phyloP scores from a whole-genome alignment of 92 coral and sea anemone species.

The Epizoanthus rinbou region DNA sequence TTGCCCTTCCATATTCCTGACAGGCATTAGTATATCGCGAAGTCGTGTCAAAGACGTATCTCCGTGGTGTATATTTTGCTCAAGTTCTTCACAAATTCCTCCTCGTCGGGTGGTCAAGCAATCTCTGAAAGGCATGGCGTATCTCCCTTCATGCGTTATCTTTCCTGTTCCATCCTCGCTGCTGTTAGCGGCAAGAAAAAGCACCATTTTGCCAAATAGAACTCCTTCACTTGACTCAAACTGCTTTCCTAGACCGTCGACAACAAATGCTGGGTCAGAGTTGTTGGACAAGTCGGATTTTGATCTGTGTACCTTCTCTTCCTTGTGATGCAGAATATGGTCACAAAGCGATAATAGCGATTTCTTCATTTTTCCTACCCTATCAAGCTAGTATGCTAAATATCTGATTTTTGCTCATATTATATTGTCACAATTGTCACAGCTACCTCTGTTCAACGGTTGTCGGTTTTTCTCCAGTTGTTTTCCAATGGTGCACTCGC shows the following conservation, averaged over 20 bases:
- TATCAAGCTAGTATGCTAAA: neutral
- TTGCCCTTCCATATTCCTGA: constrained; percentile 38
- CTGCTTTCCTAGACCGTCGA: constrained; percentile 34
- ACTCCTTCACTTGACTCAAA: constrained; percentile 39
- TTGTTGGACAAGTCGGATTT: neutral
- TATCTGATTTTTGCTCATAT: neutral
- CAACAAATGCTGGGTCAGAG: constrained; percentile 28
- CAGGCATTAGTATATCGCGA: constrained; percentile 47
- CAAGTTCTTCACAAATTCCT: constrained; percentile 37
- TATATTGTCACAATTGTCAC: neutral
- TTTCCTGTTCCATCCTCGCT: constrained; percentile 19
- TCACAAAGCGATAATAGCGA: constrained; percentile 34
- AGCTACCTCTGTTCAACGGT: neutral
- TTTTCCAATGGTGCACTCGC: no score
- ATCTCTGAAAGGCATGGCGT: constrained; percentile 36
- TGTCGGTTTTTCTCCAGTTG: no score
- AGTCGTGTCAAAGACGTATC: constrained; percentile 36
- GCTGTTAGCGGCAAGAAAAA: constrained; percentile 24
- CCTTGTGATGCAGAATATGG: constrained; percentile 23
- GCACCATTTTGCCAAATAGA: constrained; percentile 40
- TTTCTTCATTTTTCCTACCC: constrained; percentile 19
- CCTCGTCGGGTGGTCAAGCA: constrained; percentile 38
- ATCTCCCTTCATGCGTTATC: constrained; percentile 21
- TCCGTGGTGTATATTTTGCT: constrained; percentile 36
- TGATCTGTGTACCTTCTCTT: neutral